Base-by-base conservation (phyloP, 2,888 invertebrate genomes). In the Mythimna impura region DNA sequence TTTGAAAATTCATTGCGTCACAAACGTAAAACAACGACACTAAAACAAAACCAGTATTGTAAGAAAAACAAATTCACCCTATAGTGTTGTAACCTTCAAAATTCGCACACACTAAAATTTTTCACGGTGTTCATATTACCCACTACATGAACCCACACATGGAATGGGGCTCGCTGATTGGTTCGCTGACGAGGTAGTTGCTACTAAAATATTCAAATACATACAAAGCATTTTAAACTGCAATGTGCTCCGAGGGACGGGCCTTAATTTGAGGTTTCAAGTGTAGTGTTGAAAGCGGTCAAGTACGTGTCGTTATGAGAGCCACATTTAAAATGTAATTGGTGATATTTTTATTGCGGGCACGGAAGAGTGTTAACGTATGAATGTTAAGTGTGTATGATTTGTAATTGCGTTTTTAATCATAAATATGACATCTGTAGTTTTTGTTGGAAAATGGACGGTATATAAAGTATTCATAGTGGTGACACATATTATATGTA, bases 141-240 rank as follows among this genome's bases (percentile, higher is more conserved):
- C 50, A 52, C 50, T 55, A 17, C 17, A 17, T 17, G 47, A 20
- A 80, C 80, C 10, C 81, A 84, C 81, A 87, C 87, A 78, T 71
- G 67, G 58, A 76, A 80, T 71, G 54, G 69, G 66, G 57, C 57
- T 25, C 64, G 76, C 64, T 77, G 81, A 87, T 87, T 88, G 86
- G 89, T 76, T 65, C 71, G 64, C 65, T 76, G 76, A 73, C 74
- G 61, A 78, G 75, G 83, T 83, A 82, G 81, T 83, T 75, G 76
- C 73, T 79, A 70, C 82, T 88, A 80, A 89, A 88, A 87, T 89
- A 89, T 89, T 88, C 81, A 88, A 73, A 82, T 70, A 71, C 77
- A 85, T 76, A 87, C 86, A 85, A 86, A 83, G 71, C 74, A 83
- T 83, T 85, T 82, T 86, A 86, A 86, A 85, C 83, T 77, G 78